Conservation (phyloP, 2,113 vertebrate species). For the Pollachius pollachius region DNA sequence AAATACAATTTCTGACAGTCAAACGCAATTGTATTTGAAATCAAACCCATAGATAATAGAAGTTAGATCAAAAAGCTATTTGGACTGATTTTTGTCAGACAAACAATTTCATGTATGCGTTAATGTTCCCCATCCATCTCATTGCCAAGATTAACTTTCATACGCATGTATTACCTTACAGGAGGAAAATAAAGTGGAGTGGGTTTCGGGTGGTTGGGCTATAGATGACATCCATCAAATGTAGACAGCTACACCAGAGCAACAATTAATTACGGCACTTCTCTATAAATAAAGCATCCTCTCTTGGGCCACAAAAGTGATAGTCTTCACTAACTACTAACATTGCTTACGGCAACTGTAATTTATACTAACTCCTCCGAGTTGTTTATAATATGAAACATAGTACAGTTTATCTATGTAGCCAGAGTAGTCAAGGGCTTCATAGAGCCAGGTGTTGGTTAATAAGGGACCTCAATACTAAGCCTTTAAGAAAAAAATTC, state of each 20-base stretch:
- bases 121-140: conserved; percentile 46
- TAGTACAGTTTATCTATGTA: too few relatives aligned
- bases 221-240: conserved; percentile 41
- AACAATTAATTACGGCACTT: conserved; percentile 28
- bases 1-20: conserved; percentile 9
- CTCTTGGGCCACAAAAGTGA: conserved; percentile 15
- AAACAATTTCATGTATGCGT: conserved; percentile 10
- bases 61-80: background rate
- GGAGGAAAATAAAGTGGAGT: conserved; percentile 9
- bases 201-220: conserved; percentile 14
- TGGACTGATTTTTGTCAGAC: conserved; percentile 11
- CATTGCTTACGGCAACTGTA: background rate
- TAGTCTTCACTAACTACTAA: conserved; percentile 25
- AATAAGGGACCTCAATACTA: too few relatives aligned
- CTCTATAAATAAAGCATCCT: conserved; percentile 26
- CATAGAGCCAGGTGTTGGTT: too few relatives aligned
- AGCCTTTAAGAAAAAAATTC: too few relatives aligned
- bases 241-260: conserved; percentile 10
- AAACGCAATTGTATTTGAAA: conserved; percentile 20
- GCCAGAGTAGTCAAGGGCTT: too few relatives aligned
- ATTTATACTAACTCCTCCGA: background rate
- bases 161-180: conserved; percentile 37
- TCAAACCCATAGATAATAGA: conserved; percentile 22
- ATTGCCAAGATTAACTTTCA: conserved; percentile 29
- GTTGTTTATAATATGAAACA: too few relatives aligned